Evolutionary conservation across 2,113 vertebrate genomes (phyloP).

Genomic region (Muscicapa adusta): DNA sequence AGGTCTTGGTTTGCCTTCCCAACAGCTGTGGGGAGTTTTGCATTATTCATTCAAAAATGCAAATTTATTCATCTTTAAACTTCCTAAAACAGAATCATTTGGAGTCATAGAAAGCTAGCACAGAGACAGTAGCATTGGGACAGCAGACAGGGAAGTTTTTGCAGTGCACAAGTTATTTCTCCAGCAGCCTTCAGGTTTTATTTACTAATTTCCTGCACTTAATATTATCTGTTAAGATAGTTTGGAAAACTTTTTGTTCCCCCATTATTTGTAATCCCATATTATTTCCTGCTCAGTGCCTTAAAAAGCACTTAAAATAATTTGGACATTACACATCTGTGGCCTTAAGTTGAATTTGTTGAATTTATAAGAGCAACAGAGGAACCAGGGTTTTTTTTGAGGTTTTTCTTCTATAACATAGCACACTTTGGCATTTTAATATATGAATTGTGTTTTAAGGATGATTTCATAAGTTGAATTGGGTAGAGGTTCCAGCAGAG

Average conservation of each 20-base stretch:
- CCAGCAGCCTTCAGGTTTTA: not conserved
- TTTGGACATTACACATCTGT: not conserved
- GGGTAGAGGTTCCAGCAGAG: not conserved
- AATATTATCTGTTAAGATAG: not conserved
- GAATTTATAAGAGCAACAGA: not conserved
- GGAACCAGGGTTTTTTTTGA: not conserved
- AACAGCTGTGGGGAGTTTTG: not conserved
- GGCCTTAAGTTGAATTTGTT: not conserved
- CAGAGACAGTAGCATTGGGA: not conserved
- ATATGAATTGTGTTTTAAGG: not conserved
- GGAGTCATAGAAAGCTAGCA: not conserved
- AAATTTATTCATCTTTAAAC: not conserved
- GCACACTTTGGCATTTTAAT: not conserved
- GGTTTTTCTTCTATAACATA: not conserved
- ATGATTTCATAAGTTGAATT: not conserved
- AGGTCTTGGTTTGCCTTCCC: not conserved
- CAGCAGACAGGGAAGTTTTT: not conserved
- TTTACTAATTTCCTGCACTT: not conserved
- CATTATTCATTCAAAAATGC: not conserved
- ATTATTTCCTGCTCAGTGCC: conserved; percentile 4
- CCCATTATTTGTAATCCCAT: conserved; percentile 9
- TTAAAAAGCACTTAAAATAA: conserved; percentile 39
- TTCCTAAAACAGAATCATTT: not conserved
- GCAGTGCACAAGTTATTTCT: not conserved
- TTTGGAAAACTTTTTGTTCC: not conserved